Evolutionary conservation across 2,888 invertebrate genomes (phyloP), one percentile per base, ranked within the genome.

Genomic region (Xylota segnis): DNA sequence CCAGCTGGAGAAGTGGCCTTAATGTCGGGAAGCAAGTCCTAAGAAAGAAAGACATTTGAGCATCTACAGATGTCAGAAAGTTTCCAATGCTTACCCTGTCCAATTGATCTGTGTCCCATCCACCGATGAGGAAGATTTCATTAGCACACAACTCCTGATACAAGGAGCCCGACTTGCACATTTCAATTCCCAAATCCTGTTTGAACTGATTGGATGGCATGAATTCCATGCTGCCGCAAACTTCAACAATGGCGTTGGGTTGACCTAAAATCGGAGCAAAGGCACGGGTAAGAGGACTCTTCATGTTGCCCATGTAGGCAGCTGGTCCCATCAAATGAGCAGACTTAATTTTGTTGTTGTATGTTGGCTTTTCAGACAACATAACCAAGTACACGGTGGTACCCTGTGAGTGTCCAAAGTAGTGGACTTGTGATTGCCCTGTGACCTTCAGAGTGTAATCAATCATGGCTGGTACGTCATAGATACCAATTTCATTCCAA

Each of bases 321-420:
- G 94, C 93, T 0, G 94, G 94, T 0, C 94, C 94, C 63, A 94
- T 43, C 16, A 91, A 82, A 87, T 91, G 90, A n/a, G 90, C 90
- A 4, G 90, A 89, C 87, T 89, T 89, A n/a, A 83, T 72, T 72
- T 89, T 89, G 23, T 87, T 61, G 43, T 90, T 89, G 47, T 89
- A 89, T 0, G 34, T 23, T 4, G 90, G 89, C 23, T 12, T 87
- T 83, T 89, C 88, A 3, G 90, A 89, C 79, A 89, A 88, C 89
- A 90, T 89, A 2, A 95, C 95, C 90, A 95, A 96, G 88, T 96
- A 94, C 89, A 95, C 94, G 0, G 97, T 96, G 0, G 96, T 96
- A 0, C 98, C 98, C 95, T 98, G 98, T 0, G 97, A 98, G 92
- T 98, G 98, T 0, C 98, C 98, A 50, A 98, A 93, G 90, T 98